phyloP scores from a whole-genome alignment of 2,113 vertebrate genomes.

The Leucosticte australis region DNA sequence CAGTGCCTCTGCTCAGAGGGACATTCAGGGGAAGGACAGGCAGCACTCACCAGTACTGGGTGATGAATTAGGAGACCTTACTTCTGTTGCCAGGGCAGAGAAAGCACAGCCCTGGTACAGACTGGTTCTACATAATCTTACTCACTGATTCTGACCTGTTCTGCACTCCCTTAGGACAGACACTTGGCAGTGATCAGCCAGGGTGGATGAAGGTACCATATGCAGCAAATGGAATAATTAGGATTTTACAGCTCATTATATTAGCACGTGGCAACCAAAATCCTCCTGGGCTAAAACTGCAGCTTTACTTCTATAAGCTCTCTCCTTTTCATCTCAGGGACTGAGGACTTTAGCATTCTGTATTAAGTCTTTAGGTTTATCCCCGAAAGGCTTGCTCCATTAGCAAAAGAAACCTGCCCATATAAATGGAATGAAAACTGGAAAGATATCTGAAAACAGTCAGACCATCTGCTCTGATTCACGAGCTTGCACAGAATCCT shows the following conservation, averaged over 20 bases:
- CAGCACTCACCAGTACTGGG: not conserved
- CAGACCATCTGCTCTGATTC: constrained; percentile 60
- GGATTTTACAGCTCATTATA: not conserved
- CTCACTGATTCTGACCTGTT: not conserved
- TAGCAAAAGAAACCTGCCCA: not conserved
- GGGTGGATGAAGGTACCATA: not conserved
- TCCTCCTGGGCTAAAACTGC: not conserved
- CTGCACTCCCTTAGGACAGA: not conserved
- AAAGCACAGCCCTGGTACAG: not conserved
- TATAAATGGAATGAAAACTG: not conserved
- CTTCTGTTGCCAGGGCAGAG: not conserved
- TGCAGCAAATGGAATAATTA: not conserved
- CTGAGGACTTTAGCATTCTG: not conserved
- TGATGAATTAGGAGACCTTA: not conserved
- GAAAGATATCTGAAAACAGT: constrained; percentile 28
- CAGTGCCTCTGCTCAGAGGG: not conserved
- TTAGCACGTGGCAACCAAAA: not conserved
- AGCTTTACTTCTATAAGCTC: constrained; percentile 13
- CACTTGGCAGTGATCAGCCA: not conserved
- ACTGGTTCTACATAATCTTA: not conserved
- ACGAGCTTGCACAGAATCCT: constrained; percentile 7
- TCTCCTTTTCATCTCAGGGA: constrained; percentile 7
- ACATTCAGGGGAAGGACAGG: not conserved
- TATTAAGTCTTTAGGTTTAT: constrained; percentile 12
- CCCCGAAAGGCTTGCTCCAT: not conserved